These are phyloP conservation scores for Pterocles orientalis DNA, from an alignment of 2,113 vertebrate genomes.

Conservation along the genomic window DNA sequence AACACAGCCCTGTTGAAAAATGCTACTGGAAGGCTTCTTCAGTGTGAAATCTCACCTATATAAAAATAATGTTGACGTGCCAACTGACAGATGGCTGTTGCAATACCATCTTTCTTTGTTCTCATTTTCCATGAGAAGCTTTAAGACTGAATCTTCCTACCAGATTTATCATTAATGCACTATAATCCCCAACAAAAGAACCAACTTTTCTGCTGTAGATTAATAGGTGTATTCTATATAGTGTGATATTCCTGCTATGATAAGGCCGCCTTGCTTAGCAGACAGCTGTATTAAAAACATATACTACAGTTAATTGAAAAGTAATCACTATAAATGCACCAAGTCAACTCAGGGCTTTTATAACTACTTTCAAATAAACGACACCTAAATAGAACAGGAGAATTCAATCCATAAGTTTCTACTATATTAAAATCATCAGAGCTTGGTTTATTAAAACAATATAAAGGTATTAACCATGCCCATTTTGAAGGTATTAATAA, in stretches of 20 bases:
- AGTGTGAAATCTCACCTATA: constrained; percentile 51
- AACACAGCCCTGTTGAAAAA: constrained; percentile 6
- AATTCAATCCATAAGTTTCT: background rate
- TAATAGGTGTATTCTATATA: background rate
- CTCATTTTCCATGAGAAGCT: constrained; percentile 44
- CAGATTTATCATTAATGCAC: constrained; percentile 24
- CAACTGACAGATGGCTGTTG: constrained; percentile 44
- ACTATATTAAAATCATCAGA: background rate
- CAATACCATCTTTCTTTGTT: constrained; percentile 50
- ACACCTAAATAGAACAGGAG: background rate
- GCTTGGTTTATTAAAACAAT: background rate
- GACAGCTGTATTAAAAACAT: background rate
- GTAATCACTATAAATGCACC: background rate
- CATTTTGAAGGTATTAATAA: background rate
- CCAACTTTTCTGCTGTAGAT: constrained; percentile 12
- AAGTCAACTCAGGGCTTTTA: background rate
- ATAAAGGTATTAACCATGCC: background rate
- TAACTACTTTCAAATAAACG: background rate
- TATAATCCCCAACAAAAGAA: constrained; percentile 30
- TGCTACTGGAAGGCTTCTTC: constrained; percentile 19
- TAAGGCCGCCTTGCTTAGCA: background rate
- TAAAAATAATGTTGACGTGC: constrained; percentile 28
- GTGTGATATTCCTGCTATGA: background rate
- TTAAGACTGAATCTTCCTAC: constrained; percentile 29
- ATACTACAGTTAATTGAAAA: background rate